A percentile compares a stretch with the other conserved stretches of the same genome.
phyloP scores from a whole-genome alignment of 1,140 invertebrate genomes.

The Caerostris darwini region DNA sequence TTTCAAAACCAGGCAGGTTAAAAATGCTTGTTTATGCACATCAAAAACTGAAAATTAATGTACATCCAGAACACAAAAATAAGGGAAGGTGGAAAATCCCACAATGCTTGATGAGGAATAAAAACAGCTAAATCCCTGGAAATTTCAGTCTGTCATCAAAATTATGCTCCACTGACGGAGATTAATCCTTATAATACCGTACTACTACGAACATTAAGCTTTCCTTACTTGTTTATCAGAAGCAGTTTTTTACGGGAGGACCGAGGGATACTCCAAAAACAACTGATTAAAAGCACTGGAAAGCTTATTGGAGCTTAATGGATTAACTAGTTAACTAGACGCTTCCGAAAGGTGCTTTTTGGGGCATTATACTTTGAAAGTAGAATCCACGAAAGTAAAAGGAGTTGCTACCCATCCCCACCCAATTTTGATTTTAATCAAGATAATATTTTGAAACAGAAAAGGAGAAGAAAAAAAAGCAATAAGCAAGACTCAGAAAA shows the following conservation, averaged over 20 bases:
- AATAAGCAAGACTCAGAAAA: background rate
- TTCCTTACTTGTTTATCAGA: slow-evolving; percentile 33
- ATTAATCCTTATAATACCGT: slow-evolving; percentile 22
- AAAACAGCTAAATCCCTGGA: slow-evolving; percentile 46
- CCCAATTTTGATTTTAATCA: slow-evolving; percentile 50
- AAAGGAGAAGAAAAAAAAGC: background rate
- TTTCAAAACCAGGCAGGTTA: background rate
- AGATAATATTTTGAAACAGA: background rate
- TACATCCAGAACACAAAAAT: background rate
- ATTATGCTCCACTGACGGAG: slow-evolving; percentile 50
- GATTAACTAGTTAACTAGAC: slow-evolving; percentile 54
- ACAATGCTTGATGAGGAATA: slow-evolving; percentile 9
- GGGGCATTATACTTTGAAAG: slow-evolving; percentile 20
- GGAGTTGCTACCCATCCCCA: background rate
- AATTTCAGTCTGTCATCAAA: slow-evolving; percentile 45
- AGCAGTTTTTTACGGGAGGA: background rate
- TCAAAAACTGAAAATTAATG: background rate
- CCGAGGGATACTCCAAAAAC: slow-evolving; percentile 32
- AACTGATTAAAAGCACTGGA: slow-evolving; percentile 48
- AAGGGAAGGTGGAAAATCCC: background rate
- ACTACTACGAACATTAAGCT: slow-evolving; percentile 14
- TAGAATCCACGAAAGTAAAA: slow-evolving; percentile 22
- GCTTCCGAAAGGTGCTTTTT: slow-evolving; percentile 46
- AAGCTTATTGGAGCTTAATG: slow-evolving; percentile 55
- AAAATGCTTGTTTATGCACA: background rate